Evolutionary conservation across 2,113 vertebrate species (phyloP).

Genomic region (Tinamus guttatus): DNA sequence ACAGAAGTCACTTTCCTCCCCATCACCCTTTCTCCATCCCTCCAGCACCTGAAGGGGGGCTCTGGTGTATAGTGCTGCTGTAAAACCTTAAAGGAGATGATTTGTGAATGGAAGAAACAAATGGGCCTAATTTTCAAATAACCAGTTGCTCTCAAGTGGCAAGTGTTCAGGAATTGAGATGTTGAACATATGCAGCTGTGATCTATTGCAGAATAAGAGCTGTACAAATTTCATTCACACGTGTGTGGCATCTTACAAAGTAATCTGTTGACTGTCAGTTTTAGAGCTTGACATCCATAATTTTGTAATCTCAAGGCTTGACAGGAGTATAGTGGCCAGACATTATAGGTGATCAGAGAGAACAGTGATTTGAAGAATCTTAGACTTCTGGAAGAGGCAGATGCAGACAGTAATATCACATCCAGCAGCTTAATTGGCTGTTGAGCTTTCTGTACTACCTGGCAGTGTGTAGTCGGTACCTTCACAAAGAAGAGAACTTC

Average conservation of each 20-base stretch:
- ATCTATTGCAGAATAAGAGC: constrained; percentile 1
- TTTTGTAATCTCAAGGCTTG: constrained; percentile 52
- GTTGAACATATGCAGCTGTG: constrained; percentile 48
- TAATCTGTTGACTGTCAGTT: constrained; percentile 54
- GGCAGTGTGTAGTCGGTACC: background rate
- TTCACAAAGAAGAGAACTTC: background rate
- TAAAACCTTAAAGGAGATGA: background rate
- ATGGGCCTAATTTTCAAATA: constrained; percentile 45
- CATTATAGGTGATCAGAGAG: background rate
- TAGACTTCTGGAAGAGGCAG: background rate
- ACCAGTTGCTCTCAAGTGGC: background rate
- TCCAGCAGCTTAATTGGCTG: background rate
- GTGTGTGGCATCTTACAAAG: constrained; percentile 30
- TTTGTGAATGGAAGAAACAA: background rate
- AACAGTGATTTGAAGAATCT: background rate
- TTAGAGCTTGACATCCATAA: constrained; percentile 39
- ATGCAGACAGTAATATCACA: background rate
- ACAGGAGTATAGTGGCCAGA: background rate
- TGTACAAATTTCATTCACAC: constrained; percentile 50
- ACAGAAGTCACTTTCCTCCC: background rate
- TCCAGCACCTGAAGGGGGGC: background rate
- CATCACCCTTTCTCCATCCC: background rate
- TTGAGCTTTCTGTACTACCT: background rate
- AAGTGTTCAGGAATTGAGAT: constrained; percentile 44
- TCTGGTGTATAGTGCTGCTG: background rate